Evolutionary conservation across 2,888 invertebrate genomes (phyloP).

Genomic region (Alentia gelatinosa): DNA sequence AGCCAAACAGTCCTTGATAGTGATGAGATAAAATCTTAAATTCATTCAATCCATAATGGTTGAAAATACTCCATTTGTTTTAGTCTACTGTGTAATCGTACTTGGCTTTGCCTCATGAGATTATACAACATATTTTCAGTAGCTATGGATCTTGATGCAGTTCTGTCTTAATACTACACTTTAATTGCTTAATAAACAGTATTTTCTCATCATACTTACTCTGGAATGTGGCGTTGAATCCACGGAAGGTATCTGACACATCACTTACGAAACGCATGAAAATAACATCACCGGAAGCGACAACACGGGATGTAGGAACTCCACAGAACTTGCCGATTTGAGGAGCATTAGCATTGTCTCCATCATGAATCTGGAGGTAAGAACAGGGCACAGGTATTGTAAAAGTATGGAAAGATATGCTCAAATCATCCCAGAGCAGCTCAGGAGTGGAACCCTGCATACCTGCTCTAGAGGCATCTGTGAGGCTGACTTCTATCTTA

Average conservation of each 20-base stretch:
- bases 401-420: too few relatives aligned
- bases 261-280: slow-evolving; percentile 2
- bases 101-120: too few relatives aligned
- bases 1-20: too few relatives aligned
- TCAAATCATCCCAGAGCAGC: too few relatives aligned
- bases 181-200: neutral
- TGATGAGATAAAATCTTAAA: neutral
- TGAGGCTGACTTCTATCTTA: neutral
- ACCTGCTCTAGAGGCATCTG: neutral
- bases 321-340: slow-evolving; percentile 34
- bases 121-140: neutral
- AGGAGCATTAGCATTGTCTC: neutral
- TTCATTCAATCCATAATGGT: too few relatives aligned
- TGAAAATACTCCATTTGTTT: too few relatives aligned
- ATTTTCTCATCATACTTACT: neutral
- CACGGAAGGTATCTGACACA: neutral
- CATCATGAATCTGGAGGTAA: neutral
- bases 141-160: neutral
- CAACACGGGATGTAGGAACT: neutral
- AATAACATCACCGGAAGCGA: neutral
- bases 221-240: slow-evolving; percentile 39
- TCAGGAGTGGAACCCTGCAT: neutral
- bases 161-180: neutral
- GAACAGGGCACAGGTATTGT: neutral
- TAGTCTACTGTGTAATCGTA: neutral